Base-by-base conservation (phyloP, 1,140 invertebrate species). In the Zaprionus ornatus region DNA sequence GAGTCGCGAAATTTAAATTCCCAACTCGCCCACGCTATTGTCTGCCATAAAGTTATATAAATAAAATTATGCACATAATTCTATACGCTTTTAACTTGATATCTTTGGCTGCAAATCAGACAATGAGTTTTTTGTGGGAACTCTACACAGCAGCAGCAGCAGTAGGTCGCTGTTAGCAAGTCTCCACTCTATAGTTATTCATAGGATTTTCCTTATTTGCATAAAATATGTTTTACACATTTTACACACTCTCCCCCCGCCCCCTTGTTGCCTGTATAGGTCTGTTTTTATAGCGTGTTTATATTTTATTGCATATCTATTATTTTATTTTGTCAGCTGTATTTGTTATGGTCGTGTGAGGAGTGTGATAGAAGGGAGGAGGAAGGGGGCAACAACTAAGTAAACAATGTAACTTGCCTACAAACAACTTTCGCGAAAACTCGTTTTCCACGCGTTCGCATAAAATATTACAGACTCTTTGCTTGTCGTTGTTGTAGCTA, bases 391-490 rank as follows among this genome's bases (percentile, higher is more conserved):
- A 15, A 9, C 66, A 63, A 59, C 73, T 67, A 74, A 42, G 15
- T 62, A 54, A 81, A 81, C 79, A 81, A 79, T 82, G 80, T 74
- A 74, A 67, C 1, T 27, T 55, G 52, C 15, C 66, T 40, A 45
- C 70, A 73, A 82, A 87, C 84, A 90, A 81, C 84, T 90, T 88
- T 88, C 84, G 84, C 84, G 84, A 90, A 88, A 88, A 88, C 84
- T 73, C 85, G 84, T 87, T 87, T 87, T 87, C 84, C 83, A 88
- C 80, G 84, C 82, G 80, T 87, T 86, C 73, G 80, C 84, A 88
- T 88, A 79, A 77, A 67, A 77, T 83, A 56, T 62, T 74, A 56
- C 60, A 55, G 70, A 69, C 76, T 32, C 54, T 21, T 45, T 32
- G 45, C 7, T 56, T 67, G 19, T 63, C 62, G 25, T 70, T 80